Base-by-base conservation (phyloP, 2,888 invertebrate genomes). In the Poecilus cupreus region DNA sequence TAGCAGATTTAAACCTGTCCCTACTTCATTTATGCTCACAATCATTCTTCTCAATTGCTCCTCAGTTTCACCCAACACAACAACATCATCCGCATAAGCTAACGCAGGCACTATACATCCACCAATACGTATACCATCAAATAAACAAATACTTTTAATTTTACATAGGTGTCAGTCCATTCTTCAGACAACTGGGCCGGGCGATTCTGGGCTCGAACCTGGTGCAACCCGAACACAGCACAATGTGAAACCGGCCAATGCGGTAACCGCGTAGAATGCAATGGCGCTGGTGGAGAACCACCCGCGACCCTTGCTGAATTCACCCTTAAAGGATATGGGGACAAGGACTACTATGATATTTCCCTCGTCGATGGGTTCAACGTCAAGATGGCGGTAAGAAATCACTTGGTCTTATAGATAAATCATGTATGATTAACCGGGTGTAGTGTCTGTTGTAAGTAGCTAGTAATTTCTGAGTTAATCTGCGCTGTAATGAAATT, bases 361-460 rank as follows among this genome's bases (percentile, higher is more conserved):
- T 89, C 89, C 43, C 82, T 90, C 16, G 89, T 89, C 32, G 90
- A 91, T 84, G 91, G 91, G 13, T 91, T 88, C 86, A 90, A 90
- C 84, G 83, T 89, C 18, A 85, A 87, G 13, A 85, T 87, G 4
- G 81, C 85, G 81, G 87, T 88, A 83, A 83, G 84, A 16, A 20
- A 1, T n/a, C n/a, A n/a, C n/a, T n/a, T n/a, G n/a, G n/a, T n/a
- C n/a, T n/a, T n/a, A n/a, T n/a, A 22, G 11, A 54, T 54, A 10
- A 13, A 8, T 16, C 13, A 54, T 22, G 10, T 16, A 8, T 2
- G 18, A 18, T 11, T 22, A 54, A 8, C 4, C 37, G 4, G 37
- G 37, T 37, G 37, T 37, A 37, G 37, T 37, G 10, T 37, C 10
- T n/a, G n/a, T n/a, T n/a, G n/a, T n/a, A n/a, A n/a, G n/a, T n/a